phyloP scores from a whole-genome alignment of 2,113 vertebrate species.

The Pleuronectes platessa region DNA sequence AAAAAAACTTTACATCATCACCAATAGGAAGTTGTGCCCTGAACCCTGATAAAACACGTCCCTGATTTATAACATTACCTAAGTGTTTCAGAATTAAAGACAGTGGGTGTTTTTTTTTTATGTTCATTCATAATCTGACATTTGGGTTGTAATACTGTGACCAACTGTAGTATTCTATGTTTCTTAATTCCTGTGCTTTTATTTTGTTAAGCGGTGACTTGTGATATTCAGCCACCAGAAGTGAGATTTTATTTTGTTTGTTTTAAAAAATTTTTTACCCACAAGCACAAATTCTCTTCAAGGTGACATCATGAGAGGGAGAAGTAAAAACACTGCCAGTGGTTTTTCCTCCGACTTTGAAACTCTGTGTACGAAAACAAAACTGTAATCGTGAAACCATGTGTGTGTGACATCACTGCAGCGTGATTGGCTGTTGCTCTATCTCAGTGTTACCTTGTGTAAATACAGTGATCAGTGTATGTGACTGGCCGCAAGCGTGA shows the following conservation, averaged over 20 bases:
- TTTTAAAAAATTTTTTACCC: conserved; percentile 37
- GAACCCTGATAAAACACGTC: conserved; percentile 28
- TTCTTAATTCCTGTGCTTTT: conserved; percentile 27
- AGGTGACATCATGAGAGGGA: conserved; percentile 46
- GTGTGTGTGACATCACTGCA: conserved; percentile 52
- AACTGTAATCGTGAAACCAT: conserved; percentile 51
- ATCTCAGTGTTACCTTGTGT: conserved; percentile 64
- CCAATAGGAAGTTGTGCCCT: conserved; percentile 21
- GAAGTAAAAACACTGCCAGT: conserved; percentile 63
- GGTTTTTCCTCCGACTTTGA: conserved; percentile 33
- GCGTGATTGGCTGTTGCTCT: conserved; percentile 55
- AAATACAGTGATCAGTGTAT: conserved; percentile 64
- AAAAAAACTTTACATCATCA: conserved; percentile 1
- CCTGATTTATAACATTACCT: conserved; percentile 30
- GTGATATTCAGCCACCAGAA: neutral
- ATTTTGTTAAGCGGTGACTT: conserved; percentile 35
- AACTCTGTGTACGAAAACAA: conserved; percentile 67
- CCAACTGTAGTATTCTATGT: conserved; percentile 41
- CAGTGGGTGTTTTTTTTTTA: conserved; percentile 31
- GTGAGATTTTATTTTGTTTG: neutral
- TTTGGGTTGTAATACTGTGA: conserved; percentile 73
- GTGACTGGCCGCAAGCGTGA: conserved; percentile 11
- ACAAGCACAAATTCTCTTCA: conserved; percentile 74
- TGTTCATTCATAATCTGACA: conserved; percentile 51
- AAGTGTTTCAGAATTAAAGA: conserved; percentile 23